A percentile compares a stretch with the other conserved stretches of the same genome.
Evolutionary conservation across 2,113 vertebrate species (phyloP).

Genomic region (Tympanuchus pallidicinctus): DNA sequence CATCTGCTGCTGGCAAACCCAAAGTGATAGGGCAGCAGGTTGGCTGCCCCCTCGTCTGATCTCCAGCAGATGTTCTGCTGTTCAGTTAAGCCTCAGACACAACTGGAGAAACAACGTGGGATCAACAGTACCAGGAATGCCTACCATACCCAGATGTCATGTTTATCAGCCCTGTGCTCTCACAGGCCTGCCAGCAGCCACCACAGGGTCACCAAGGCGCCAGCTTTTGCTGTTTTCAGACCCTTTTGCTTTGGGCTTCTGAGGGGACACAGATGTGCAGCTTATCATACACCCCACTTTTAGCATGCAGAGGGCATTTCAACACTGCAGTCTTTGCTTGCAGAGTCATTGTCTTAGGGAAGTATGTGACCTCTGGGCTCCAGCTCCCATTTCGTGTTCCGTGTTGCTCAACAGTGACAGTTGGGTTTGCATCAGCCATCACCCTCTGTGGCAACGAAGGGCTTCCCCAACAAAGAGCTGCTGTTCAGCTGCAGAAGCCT

Average conservation of each 20-base stretch:
- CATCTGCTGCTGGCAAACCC: background rate
- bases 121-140: background rate
- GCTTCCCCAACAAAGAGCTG: background rate
- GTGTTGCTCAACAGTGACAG: conserved; percentile 69
- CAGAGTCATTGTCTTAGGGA: conserved; percentile 54
- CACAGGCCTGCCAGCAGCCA: background rate
- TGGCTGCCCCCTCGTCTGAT: background rate
- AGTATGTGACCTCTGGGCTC: conserved; percentile 34
- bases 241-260: background rate
- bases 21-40: background rate
- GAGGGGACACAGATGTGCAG: background rate
- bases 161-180: background rate
- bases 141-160: background rate
- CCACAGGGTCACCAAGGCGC: background rate
- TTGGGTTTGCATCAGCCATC: conserved; percentile 68
- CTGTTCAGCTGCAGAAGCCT: background rate
- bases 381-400: background rate
- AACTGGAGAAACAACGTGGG: background rate
- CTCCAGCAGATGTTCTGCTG: background rate
- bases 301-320: conserved; percentile 19
- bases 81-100: conserved; percentile 34
- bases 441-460: conserved; percentile 61
- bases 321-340: conserved; percentile 13
- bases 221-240: fast-evolving
- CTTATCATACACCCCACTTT: background rate